Base-by-base conservation (phyloP, 2,797 vertebrate genomes). In the Microctenopoma lineatum region DNA sequence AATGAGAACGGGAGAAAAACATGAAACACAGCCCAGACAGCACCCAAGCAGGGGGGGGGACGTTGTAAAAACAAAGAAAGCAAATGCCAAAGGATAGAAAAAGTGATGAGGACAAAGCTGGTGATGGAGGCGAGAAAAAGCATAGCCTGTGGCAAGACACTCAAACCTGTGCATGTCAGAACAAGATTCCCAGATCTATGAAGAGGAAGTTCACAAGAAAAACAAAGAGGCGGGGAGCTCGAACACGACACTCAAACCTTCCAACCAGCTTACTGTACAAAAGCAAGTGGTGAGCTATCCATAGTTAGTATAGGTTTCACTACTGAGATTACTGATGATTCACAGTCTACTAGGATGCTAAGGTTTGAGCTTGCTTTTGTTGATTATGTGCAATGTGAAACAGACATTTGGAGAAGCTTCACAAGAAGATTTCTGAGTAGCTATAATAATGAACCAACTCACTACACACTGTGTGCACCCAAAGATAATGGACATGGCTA, bases 151-250 rank as follows among this genome's bases (percentile, higher is more conserved):
- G 82, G 91, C 80, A 52, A 86, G 79, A 89, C 75, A 88, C 83
- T 84, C 72, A 84, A 87, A 91, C 80, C 75, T 81, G 59, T 84
- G 79, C 91, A 73, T 84, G 92, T 91, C 83, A 68, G 81, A 89
- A 91, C 91, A 92, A 74, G 87, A 86, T 62, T 79, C 73, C 41
- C 69, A 73, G 63, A 76, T 82, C 67, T 77, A 65, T 39, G 45
- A 79, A 55, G 70, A 85, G 84, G 87, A 89, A 87, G 86, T 84
- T 84, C 56, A 63, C 6, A 9, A 63, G 80, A 45, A 87, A 86
- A 89, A 89, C 83, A 89, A 80, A 85, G 59, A 55, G 60, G 44
- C 58, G 48, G 47, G 71, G 62, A 69, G 59, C 50, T 48, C 1
- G 0, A 74, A 70, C 0, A 53, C 56, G 66, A 88, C 80, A 83